These are phyloP conservation scores for Zaprionus kolodkinae DNA, from an alignment of 1,140 invertebrate genomes.

Conservation along the genomic window DNA sequence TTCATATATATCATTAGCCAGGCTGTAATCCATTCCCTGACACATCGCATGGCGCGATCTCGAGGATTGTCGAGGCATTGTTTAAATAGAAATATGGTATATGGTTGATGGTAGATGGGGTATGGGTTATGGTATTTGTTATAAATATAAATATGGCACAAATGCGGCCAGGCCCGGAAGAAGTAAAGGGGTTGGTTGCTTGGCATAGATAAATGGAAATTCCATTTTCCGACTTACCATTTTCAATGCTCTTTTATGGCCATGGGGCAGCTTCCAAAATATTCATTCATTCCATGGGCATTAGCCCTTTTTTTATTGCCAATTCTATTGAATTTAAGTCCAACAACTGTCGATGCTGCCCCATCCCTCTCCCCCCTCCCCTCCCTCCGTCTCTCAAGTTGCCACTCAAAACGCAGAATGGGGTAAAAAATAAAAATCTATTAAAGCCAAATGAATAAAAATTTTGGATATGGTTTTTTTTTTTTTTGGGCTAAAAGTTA, in stretches of 20 bases:
- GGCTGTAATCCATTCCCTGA: conserved; percentile 67
- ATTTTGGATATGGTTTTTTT: conserved; percentile 11
- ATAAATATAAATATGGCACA: conserved; percentile 68
- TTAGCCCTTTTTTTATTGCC: conserved; percentile 80
- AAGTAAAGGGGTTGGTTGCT: neutral
- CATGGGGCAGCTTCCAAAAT: conserved; percentile 13
- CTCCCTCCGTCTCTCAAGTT: conserved; percentile 9
- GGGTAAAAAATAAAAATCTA: conserved; percentile 20
- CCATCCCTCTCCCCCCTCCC: neutral
- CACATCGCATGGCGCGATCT: conserved; percentile 24
- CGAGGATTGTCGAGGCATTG: conserved; percentile 1
- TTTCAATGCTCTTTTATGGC: conserved; percentile 46
- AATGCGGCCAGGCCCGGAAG: conserved; percentile 71
- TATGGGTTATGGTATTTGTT: conserved; percentile 44
- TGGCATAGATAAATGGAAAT: conserved; percentile 61
- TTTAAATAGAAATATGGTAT: conserved; percentile 20
- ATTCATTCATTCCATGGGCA: conserved; percentile 34
- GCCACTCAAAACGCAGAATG: conserved; percentile 22
- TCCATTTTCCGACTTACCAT: conserved; percentile 22
- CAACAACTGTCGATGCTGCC: conserved; percentile 40
- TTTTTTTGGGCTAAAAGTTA: conserved; percentile 45
- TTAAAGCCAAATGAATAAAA: conserved; percentile 45
- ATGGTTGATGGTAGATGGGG: conserved; percentile 40
- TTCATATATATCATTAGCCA: conserved; percentile 69
- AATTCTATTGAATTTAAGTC: conserved; percentile 69